A percentile compares a stretch with the other conserved stretches of the same genome.
phyloP scores from a whole-genome alignment of 2,797 vertebrate genomes.

The Melanogrammus aeglefinus region DNA sequence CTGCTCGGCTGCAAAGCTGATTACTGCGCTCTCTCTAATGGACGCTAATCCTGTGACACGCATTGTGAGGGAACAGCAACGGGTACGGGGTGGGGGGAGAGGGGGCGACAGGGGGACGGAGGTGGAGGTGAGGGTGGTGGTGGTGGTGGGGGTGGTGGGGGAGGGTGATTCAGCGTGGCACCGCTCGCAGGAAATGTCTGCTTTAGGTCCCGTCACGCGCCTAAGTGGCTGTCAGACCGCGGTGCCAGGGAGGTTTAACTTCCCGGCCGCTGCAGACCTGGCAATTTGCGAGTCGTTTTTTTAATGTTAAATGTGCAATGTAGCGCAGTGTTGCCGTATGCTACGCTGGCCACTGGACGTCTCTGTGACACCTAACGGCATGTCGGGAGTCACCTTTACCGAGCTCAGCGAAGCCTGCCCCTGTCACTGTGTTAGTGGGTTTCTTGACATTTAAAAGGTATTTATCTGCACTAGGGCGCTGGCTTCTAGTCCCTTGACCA shows the following conservation, averaged over 20 bases:
- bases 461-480: neutral
- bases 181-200: constrained; percentile 64
- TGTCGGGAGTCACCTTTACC: constrained; percentile 20
- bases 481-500: neutral
- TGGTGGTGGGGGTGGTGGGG: constrained; percentile 8
- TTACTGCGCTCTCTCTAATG: constrained; percentile 71
- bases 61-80: constrained; percentile 49
- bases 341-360: neutral
- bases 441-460: neutral
- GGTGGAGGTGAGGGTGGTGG: constrained; percentile 34
- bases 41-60: constrained; percentile 75
- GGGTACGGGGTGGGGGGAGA: neutral
- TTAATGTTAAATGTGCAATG: constrained; percentile 12
- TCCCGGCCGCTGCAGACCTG: constrained; percentile 36
- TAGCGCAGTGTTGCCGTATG: constrained; percentile 8
- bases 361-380: neutral
- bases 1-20: constrained; percentile 70
- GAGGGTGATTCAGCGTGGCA: constrained; percentile 42
- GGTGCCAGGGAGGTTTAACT: constrained; percentile 46
- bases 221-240: constrained; percentile 44
- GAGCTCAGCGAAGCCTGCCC: neutral
- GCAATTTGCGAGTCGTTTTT: constrained; percentile 31
- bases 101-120: neutral
- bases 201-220: constrained; percentile 55
- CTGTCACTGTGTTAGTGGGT: neutral